Percentiles rank a stretch among this genome's conserved stretches.
These are phyloP conservation scores for Umimayanthus kanabou DNA, from an alignment of 92 coral and sea anemone genomes.

Conservation along the genomic window DNA sequence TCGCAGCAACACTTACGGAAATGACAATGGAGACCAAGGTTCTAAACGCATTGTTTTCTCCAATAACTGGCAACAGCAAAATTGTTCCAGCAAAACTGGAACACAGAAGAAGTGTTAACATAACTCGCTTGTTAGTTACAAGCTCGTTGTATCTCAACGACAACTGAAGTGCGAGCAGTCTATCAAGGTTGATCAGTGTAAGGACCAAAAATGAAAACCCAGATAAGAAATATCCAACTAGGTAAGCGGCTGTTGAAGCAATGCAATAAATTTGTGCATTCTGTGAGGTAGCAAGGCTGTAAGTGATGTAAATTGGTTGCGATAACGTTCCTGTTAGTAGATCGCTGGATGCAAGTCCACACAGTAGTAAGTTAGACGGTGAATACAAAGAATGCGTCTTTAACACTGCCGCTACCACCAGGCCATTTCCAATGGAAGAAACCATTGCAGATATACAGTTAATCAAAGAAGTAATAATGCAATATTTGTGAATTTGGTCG, in stretches of 20 bases:
- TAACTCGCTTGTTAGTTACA: constrained; percentile 8
- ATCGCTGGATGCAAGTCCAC: constrained; percentile 9
- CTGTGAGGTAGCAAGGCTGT: background rate
- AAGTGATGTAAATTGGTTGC: constrained; percentile 2
- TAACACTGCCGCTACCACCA: background rate
- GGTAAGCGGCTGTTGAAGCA: background rate
- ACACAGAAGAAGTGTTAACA: background rate
- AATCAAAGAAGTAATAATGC: background rate
- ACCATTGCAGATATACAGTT: background rate
- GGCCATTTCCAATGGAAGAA: background rate
- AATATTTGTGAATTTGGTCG: background rate
- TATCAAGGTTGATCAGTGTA: constrained; percentile 23
- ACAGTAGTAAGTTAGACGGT: background rate
- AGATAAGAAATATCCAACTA: background rate
- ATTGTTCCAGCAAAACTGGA: background rate
- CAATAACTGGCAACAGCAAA: background rate
- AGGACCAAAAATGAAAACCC: constrained; percentile 1
- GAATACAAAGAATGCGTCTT: background rate
- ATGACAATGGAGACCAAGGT: background rate
- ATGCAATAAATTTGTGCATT: background rate
- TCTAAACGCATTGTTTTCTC: background rate
- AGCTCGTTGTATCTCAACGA: constrained; percentile 13
- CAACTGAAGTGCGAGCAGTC: background rate
- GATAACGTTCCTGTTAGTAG: constrained; percentile 4
- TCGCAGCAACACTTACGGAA: background rate